Conservation (phyloP, 2,888 invertebrate species). For the Celastrina argiolus region DNA sequence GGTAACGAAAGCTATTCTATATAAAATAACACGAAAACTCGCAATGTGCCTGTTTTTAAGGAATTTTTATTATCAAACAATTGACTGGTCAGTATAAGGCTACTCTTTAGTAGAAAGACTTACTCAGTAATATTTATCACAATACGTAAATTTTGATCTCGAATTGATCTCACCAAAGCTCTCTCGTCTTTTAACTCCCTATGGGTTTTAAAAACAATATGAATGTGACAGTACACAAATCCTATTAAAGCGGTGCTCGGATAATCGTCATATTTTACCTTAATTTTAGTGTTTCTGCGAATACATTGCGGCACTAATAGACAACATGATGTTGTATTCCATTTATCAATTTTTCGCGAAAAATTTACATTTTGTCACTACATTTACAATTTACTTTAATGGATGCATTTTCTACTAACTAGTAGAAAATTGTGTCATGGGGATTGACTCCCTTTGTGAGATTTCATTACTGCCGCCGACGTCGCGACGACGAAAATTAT, state of each 20-base stretch:
- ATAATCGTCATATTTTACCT: not conserved
- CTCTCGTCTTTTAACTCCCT: not conserved
- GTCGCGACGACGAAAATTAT: not conserved
- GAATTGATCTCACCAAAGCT: not conserved
- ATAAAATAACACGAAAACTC: not conserved
- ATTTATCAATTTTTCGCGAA: too few relatives aligned
- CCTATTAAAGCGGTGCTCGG: not conserved
- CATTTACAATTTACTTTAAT: not conserved
- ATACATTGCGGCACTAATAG: too few relatives aligned
- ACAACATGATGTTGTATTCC: too few relatives aligned
- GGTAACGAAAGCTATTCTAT: not conserved
- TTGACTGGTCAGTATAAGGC: not conserved
- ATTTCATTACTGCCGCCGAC: too few relatives aligned
- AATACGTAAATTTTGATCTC: not conserved
- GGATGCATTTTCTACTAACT: not conserved
- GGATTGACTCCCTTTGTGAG: too few relatives aligned
- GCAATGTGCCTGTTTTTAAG: not conserved
- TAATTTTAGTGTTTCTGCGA: not conserved
- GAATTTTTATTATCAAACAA: not conserved
- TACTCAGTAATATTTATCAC: not conserved
- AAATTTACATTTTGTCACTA: too few relatives aligned
- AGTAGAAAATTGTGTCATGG: too few relatives aligned
- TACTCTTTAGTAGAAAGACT: not conserved
- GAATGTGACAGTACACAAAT: not conserved
- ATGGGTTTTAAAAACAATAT: not conserved